These are phyloP conservation scores for Hirtodrosophila alboralis DNA, from an alignment of 2,888 invertebrate genomes.

Conservation along the genomic window DNA sequence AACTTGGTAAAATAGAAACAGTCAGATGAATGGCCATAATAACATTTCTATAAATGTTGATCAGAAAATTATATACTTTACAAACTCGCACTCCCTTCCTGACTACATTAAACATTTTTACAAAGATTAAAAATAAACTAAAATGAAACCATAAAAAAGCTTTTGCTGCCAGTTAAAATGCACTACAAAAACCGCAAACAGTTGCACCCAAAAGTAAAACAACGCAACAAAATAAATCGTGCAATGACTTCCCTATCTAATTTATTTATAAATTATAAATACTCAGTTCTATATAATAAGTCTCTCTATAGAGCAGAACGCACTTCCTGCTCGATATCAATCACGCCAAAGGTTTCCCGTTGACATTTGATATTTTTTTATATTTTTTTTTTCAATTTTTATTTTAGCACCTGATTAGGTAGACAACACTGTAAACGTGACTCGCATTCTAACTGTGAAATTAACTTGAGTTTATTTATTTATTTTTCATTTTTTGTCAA, in stretches of 20 bases:
- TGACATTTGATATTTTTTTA: conserved; percentile 67
- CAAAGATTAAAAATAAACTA: too few species aligned
- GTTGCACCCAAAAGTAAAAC: conserved; percentile 27
- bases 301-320: too few species aligned
- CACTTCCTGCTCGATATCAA: conserved; percentile 72
- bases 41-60: too few species aligned
- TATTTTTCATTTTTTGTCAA: conserved; percentile 2
- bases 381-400: too few species aligned
- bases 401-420: conserved; percentile 33
- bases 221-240: conserved; percentile 51
- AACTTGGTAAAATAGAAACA: too few species aligned
- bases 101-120: too few species aligned
- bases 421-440: conserved; percentile 43
- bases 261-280: too few species aligned
- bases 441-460: conserved; percentile 48
- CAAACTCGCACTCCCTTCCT: too few species aligned
- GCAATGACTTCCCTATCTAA: conserved; percentile 47
- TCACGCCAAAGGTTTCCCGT: conserved; percentile 55
- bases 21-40: too few species aligned
- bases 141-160: conserved; percentile 5
- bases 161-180: conserved; percentile 19
- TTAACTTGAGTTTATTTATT: conserved; percentile 36
- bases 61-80: too few species aligned
- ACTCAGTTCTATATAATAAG: conserved; percentile 2
- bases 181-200: conserved; percentile 17